Conservation (phyloP, 2,888 invertebrate genomes). For the Leuctra nigra region DNA sequence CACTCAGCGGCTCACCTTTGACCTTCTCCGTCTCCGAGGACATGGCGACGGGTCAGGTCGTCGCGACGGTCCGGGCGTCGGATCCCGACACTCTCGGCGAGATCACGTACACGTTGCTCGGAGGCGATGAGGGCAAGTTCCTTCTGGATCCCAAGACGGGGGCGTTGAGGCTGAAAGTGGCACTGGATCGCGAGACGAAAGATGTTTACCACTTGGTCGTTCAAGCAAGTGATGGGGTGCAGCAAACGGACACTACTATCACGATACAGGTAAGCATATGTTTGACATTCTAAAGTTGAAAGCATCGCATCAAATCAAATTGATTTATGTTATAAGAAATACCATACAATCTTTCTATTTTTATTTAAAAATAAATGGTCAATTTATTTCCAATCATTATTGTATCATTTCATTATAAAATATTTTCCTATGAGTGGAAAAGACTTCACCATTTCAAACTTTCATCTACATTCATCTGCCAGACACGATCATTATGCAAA, state of each 20-base stretch:
- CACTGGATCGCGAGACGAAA: constrained; percentile 76
- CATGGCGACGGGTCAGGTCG: constrained; percentile 69
- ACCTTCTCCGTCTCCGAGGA: constrained; percentile 78
- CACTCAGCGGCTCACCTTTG: constrained; percentile 67
- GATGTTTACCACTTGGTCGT: constrained; percentile 72
- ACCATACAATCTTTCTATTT: no score
- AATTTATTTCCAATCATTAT: no score
- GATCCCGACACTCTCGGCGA: constrained; percentile 82
- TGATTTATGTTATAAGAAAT: no score
- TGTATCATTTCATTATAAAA: no score
- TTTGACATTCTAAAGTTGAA: no score
- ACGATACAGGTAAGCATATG: constrained; percentile 72
- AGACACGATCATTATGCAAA: no score
- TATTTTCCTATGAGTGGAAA: no score
- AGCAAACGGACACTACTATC: constrained; percentile 71
- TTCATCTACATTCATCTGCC: no score
- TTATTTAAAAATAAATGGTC: no score
- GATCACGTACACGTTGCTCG: constrained; percentile 64
- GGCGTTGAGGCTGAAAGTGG: constrained; percentile 64
- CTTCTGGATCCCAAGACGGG: constrained; percentile 65
- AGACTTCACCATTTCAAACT: no score
- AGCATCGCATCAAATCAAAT: no score
- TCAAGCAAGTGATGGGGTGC: constrained; percentile 83
- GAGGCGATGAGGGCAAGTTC: constrained; percentile 44
- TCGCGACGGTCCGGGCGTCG: constrained; percentile 68